phyloP scores from a whole-genome alignment of 2,113 vertebrate genomes.

The Pyrgilauda ruficollis region DNA sequence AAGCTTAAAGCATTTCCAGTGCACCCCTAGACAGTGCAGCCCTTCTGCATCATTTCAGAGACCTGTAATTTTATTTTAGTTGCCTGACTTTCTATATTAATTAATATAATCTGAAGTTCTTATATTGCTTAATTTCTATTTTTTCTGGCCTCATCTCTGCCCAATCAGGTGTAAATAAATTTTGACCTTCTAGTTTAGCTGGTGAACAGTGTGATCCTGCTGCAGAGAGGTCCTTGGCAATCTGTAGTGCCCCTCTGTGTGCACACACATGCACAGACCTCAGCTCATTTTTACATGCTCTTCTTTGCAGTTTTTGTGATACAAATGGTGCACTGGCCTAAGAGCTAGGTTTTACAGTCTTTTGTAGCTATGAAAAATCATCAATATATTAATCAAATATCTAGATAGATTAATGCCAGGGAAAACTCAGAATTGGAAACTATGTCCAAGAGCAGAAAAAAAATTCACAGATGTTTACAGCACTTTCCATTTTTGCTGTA shows the following conservation, averaged over 20 bases:
- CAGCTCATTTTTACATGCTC: background rate
- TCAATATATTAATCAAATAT: background rate
- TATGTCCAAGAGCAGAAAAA: background rate
- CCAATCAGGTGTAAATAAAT: background rate
- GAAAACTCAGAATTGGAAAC: background rate
- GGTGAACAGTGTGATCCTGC: background rate
- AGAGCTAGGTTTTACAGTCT: background rate
- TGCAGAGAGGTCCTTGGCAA: background rate
- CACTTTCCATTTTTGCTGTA: background rate
- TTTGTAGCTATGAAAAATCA: background rate
- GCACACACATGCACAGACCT: background rate
- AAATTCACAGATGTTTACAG: background rate
- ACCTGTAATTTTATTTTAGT: background rate
- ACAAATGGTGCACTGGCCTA: background rate
- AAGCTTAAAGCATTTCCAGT: background rate
- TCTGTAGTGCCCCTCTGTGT: background rate
- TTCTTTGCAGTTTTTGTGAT: background rate
- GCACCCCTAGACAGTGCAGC: background rate
- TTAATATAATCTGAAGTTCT: background rate
- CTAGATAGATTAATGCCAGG: background rate
- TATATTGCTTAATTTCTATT: background rate
- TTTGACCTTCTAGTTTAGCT: background rate
- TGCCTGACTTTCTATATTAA: background rate
- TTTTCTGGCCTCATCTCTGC: background rate
- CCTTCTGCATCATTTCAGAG: background rate